Conservation (phyloP, 2,113 vertebrate species). For the Neodontobutis hainanensis region DNA sequence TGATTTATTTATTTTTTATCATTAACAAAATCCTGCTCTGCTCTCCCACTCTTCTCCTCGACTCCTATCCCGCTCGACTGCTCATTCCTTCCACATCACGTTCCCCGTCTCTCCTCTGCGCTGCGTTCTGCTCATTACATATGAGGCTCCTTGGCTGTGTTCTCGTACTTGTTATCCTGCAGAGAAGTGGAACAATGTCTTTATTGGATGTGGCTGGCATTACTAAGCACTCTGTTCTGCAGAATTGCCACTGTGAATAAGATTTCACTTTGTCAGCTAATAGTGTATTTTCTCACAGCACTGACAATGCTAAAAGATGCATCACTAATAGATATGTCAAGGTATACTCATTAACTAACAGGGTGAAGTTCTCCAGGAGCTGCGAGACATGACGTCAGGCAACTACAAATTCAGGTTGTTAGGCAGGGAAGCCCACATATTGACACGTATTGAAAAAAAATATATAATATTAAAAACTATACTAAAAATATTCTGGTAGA, state of each 20-base stretch:
- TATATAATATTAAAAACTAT: too few species aligned
- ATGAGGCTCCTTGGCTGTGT: slow-evolving; percentile 39
- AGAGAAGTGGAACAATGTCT: slow-evolving; percentile 57
- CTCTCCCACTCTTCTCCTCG: slow-evolving; percentile 28
- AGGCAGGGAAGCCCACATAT: too few species aligned
- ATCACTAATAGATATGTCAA: slow-evolving; percentile 16
- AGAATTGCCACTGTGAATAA: slow-evolving; percentile 45
- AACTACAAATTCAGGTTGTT: too few species aligned
- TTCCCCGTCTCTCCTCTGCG: slow-evolving; percentile 23
- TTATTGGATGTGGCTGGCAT: slow-evolving; percentile 66
- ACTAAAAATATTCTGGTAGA: too few species aligned
- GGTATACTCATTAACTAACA: background rate
- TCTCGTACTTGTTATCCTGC: slow-evolving; percentile 46
- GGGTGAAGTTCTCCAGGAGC: background rate
- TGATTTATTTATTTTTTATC: slow-evolving; percentile 69
- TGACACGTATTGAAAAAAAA: too few species aligned
- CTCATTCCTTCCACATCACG: slow-evolving; percentile 35
- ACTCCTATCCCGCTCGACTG: slow-evolving; percentile 30
- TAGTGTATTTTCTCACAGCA: slow-evolving; percentile 25
- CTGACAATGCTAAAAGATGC: slow-evolving; percentile 26
- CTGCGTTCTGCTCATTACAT: slow-evolving; percentile 58
- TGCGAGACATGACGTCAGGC: too few species aligned
- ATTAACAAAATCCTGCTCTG: slow-evolving; percentile 49
- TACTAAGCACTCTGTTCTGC: slow-evolving; percentile 50
- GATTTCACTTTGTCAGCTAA: slow-evolving; percentile 30